These are phyloP conservation scores for Penaeus vannamei DNA, from an alignment of 1,140 invertebrate species.

Conservation along the genomic window DNA sequence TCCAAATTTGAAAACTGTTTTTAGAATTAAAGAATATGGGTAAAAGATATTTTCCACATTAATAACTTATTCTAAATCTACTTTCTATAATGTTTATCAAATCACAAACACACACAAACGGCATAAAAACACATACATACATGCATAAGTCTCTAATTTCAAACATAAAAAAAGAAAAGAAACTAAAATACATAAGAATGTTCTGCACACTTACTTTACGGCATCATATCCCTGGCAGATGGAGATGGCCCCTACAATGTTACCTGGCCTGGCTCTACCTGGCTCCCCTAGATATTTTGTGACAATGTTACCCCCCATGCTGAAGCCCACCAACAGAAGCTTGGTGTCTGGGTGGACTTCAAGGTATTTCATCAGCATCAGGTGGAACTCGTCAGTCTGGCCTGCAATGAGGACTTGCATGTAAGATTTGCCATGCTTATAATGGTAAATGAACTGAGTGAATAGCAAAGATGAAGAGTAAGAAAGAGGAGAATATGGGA, in stretches of 20 bases:
- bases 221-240: constrained; percentile 94
- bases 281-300: constrained; percentile 90
- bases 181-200: not conserved
- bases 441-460: too few relatives aligned
- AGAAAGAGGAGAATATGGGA: too few relatives aligned
- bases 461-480: too few relatives aligned
- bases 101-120: too few relatives aligned
- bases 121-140: too few relatives aligned
- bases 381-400: constrained; percentile 86
- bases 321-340: constrained; percentile 89
- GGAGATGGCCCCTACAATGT: constrained; percentile 88
- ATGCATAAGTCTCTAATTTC: too few relatives aligned
- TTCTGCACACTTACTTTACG: constrained; percentile 79
- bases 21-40: too few relatives aligned
- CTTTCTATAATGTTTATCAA: too few relatives aligned
- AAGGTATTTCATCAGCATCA: constrained; percentile 83
- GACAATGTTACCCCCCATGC: constrained; percentile 90
- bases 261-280: constrained; percentile 76
- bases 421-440: constrained; percentile 24
- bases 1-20: too few relatives aligned
- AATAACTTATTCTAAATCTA: too few relatives aligned
- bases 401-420: constrained; percentile 74
- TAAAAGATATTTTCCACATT: too few relatives aligned
- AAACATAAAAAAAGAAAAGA: not conserved
- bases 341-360: constrained; percentile 82